These are phyloP conservation scores for Halcyon smyrnensis DNA, from an alignment of 2,797 vertebrate genomes.

Conservation along the genomic window DNA sequence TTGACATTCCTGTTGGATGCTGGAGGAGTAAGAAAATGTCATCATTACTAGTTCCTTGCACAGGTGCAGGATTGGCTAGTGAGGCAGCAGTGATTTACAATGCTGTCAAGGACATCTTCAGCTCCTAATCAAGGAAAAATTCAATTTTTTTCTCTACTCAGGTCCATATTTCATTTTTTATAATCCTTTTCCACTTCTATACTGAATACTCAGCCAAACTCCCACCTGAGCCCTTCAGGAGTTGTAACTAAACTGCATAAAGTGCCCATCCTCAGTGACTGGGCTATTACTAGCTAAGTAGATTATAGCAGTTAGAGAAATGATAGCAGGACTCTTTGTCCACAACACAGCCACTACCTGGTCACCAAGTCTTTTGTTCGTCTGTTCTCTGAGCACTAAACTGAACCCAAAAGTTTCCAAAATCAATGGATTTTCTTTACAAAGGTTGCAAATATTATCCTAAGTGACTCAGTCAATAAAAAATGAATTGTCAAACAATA, in stretches of 20 bases:
- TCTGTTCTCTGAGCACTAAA: not conserved
- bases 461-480: not conserved
- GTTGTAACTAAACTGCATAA: not conserved
- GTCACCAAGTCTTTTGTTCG: not conserved
- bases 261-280: not conserved
- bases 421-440: not conserved
- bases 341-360: fast-evolving
- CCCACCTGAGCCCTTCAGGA: conserved; percentile 8
- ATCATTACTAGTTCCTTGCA: not conserved
- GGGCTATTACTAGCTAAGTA: not conserved
- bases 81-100: conserved; percentile 12
- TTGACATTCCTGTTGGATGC: not conserved
- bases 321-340: not conserved
- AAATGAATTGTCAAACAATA: not conserved
- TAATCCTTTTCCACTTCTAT: not conserved
- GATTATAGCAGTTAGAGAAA: not conserved
- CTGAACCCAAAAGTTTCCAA: not conserved
- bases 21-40: not conserved
- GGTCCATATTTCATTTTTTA: conserved; percentile 37
- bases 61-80: not conserved
- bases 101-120: conserved; percentile 33
- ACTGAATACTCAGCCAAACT: not conserved
- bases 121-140: conserved; percentile 30
- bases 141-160: not conserved
- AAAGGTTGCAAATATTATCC: not conserved